Evolutionary conservation across 2,113 vertebrate species (phyloP).

Genomic region (Corydoras maculifer): DNA sequence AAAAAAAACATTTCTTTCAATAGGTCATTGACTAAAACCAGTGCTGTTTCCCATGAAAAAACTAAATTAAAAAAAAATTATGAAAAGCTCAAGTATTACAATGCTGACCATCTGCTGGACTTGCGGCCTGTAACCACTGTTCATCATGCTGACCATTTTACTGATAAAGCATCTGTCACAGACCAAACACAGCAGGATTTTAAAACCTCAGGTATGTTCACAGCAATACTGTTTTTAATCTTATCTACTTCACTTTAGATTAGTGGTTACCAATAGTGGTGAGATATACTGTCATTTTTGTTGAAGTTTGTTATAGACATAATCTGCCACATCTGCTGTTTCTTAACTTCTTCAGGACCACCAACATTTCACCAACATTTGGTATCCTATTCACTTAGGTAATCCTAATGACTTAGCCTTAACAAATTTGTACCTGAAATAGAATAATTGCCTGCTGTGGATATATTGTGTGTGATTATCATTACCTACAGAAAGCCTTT

Average conservation of each 20-base stretch:
- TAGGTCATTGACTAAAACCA: slow-evolving; percentile 9
- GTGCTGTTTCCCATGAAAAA: slow-evolving; percentile 10
- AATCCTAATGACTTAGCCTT: no score
- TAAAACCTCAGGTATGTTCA: slow-evolving; percentile 3
- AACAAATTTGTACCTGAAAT: no score
- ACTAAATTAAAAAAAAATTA: slow-evolving; percentile 21
- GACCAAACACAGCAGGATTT: background rate
- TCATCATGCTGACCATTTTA: background rate
- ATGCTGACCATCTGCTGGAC: slow-evolving; percentile 19
- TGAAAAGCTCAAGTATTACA: slow-evolving; percentile 11
- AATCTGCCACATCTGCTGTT: no score
- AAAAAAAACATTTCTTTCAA: background rate
- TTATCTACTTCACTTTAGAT: background rate
- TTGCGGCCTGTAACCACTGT: background rate
- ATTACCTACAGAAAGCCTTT: no score
- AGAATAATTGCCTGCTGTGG: no score
- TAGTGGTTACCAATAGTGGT: background rate
- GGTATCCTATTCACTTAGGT: no score
- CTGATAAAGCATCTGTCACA: background rate
- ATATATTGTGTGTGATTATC: no score
- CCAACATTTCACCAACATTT: no score
- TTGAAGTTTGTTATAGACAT: no score
- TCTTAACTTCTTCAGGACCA: no score
- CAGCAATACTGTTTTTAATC: background rate
- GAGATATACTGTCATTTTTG: no score